Conservation (phyloP, 2,113 vertebrate genomes). For the Siniperca knerii region DNA sequence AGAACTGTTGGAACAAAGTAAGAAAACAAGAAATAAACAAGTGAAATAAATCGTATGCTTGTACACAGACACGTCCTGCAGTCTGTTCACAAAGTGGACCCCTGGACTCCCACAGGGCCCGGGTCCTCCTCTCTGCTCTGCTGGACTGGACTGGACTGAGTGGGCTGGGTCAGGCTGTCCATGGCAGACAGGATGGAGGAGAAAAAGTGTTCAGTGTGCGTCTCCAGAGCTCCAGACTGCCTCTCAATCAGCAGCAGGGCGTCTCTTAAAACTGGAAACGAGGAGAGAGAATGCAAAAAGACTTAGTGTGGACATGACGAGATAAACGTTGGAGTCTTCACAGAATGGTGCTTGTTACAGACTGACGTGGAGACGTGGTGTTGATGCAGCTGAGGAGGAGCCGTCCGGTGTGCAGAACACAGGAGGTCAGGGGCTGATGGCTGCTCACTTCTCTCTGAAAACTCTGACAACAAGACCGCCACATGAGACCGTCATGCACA, state of each 20-base stretch:
- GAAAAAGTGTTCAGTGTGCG: constrained; percentile 84
- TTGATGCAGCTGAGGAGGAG: constrained; percentile 88
- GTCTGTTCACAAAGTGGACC: background rate
- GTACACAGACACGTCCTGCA: background rate
- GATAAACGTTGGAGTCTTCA: fast-evolving
- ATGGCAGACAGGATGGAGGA: constrained; percentile 86
- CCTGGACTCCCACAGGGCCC: background rate
- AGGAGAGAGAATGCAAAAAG: background rate
- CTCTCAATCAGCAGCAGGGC: constrained; percentile 86
- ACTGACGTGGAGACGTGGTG: constrained; percentile 88
- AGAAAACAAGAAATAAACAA: constrained; percentile 1
- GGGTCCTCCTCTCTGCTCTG: background rate
- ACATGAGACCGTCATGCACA: background rate
- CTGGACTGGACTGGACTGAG: constrained; percentile 8
- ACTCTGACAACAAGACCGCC: constrained; percentile 75
- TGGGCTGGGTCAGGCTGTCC: constrained; percentile 73
- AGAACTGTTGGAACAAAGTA: background rate
- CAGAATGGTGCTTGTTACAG: fast-evolving
- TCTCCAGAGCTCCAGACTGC: constrained; percentile 86
- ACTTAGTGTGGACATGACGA: background rate
- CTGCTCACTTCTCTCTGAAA: constrained; percentile 88
- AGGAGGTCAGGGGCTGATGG: constrained; percentile 86
- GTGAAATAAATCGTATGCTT: background rate
- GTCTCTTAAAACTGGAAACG: constrained; percentile 87
- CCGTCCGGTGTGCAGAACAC: constrained; percentile 88